Conservation (phyloP, 2,888 invertebrate genomes). For the Euproctis similis region DNA sequence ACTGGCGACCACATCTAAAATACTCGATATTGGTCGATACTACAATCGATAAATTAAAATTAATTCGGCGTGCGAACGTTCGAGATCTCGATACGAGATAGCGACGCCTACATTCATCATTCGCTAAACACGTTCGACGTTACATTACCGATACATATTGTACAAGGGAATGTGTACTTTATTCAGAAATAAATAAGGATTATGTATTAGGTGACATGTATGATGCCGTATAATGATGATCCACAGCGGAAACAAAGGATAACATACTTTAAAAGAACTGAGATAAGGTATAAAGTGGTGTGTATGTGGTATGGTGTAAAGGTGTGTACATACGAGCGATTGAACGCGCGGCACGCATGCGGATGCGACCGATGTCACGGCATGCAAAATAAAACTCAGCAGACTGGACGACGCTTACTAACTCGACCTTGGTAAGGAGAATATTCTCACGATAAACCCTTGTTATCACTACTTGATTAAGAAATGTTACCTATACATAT, state of each 20-base stretch:
- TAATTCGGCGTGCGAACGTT: constrained; percentile 75
- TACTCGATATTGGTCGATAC: constrained; percentile 69
- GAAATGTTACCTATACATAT: neutral
- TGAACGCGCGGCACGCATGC: constrained; percentile 49
- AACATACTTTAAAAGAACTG: constrained; percentile 64
- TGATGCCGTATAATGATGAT: constrained; percentile 61
- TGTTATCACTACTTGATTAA: constrained; percentile 6
- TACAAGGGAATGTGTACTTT: constrained; percentile 54
- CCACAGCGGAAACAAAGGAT: constrained; percentile 59
- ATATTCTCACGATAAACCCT: constrained; percentile 53
- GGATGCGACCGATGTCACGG: constrained; percentile 57
- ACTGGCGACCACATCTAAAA: constrained; percentile 71
- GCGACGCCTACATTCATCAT: constrained; percentile 75
- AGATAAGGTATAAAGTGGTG: constrained; percentile 61
- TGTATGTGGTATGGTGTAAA: constrained; percentile 42
- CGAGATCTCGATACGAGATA: constrained; percentile 75
- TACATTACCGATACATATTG: constrained; percentile 43
- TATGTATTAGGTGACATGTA: too few species aligned
- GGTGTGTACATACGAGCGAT: constrained; percentile 44
- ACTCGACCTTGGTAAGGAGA: constrained; percentile 50
- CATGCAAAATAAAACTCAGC: constrained; percentile 41
- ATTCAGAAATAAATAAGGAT: constrained; percentile 45
- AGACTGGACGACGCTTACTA: constrained; percentile 60
- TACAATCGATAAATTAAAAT: constrained; percentile 76
- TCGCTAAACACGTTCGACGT: constrained; percentile 74